phyloP scores from a whole-genome alignment of 1,140 invertebrate species.

The Drosophila pseudoananassae region DNA sequence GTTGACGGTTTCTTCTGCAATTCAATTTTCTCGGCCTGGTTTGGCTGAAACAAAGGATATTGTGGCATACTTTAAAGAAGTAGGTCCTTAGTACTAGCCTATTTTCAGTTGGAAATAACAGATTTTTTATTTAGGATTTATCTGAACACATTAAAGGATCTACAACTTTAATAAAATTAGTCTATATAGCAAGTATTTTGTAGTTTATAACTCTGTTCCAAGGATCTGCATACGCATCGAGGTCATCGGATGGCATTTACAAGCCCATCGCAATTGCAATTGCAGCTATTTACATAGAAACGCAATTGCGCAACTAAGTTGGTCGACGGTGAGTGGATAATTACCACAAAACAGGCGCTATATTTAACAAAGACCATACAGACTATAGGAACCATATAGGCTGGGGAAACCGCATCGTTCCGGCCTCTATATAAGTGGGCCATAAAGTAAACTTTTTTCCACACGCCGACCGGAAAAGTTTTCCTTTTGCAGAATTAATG shows the following conservation, averaged over 20 bases:
- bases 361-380: neutral
- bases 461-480: slow-evolving; percentile 51
- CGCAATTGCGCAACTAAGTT: slow-evolving; percentile 56
- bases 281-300: slow-evolving; percentile 50
- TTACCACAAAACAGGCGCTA: slow-evolving; percentile 56
- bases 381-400: neutral
- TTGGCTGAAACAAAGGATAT: slow-evolving; percentile 29
- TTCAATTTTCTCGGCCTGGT: slow-evolving; percentile 36
- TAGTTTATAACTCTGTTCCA: neutral
- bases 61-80: slow-evolving; percentile 5
- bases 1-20: slow-evolving; percentile 4
- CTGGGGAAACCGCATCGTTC: slow-evolving; percentile 59
- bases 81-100: neutral
- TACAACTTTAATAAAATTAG: neutral
- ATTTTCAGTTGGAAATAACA: neutral
- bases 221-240: neutral
- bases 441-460: slow-evolving; percentile 72
- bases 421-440: slow-evolving; percentile 58
- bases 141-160: neutral
- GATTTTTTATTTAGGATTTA: neutral
- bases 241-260: slow-evolving; percentile 19
- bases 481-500: slow-evolving; percentile 67
- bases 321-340: slow-evolving; percentile 65
- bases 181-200: neutral
- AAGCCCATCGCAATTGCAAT: slow-evolving; percentile 17